Evolutionary conservation across 2,113 vertebrate species (phyloP), one percentile per base, ranked within the genome.

Genomic region (Ploceus nigricollis): DNA sequence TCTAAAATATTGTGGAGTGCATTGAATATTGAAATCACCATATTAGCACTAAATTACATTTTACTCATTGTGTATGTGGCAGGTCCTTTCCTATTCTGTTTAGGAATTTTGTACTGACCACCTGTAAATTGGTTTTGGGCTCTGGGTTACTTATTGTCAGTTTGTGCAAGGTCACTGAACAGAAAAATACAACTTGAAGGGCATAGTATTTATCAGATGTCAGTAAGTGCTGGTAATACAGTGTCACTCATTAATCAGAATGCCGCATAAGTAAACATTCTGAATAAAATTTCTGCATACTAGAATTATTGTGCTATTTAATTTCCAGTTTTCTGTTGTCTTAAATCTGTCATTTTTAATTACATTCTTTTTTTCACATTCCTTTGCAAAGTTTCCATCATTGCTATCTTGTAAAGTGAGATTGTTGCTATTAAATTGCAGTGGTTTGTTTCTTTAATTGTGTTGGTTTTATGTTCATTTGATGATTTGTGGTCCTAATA

Each of bases 341-440:
- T 90, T 86, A 93, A 95, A 57, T 78, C 48, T 93, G 66, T 82
- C 48, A 48, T 82, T 89, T 85, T 80, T 73, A 73, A 73, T 88
- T 66, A 53, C 58, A 35, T 94, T 86, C 6, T 79, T 73, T 83
- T 60, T 81, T 89, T 76, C 79, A 80, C 79, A 88, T 82, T 93
- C 76, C 71, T 88, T 94, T 92, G 72, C 76, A 70, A 91, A 89
- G 35, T 93, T 92, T 83, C 68, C 76, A 70, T 89, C 22, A 0
- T 89, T 86, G 70, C 37, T 93, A 54, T 90, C 63, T 87, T 96
- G 94, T 97, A 93, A 96, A 95, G 86, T 86, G 92, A 94, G 92
- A 91, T 87, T 82, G 66, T 93, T 95, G 80, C 89, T 93, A 96
- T 94, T 97, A 97, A 96, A 96, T 80, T 86, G 82, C 86, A 88